These are phyloP conservation scores for Tachysurus vachellii DNA, from an alignment of 2,113 vertebrate genomes.

Conservation along the genomic window DNA sequence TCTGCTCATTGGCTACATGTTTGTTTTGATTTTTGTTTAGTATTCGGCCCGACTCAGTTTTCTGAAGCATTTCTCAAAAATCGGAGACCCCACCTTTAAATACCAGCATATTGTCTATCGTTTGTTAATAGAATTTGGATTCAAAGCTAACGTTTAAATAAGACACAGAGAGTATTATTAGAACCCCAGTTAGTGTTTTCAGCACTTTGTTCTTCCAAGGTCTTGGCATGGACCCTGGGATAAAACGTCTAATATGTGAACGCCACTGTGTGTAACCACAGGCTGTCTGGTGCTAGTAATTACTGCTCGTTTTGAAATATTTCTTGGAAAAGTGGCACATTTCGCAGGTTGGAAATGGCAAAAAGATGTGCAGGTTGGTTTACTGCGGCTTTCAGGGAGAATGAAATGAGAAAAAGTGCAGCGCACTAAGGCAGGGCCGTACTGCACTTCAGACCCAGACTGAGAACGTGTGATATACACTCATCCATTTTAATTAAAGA, in stretches of 20 bases:
- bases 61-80: too few species aligned
- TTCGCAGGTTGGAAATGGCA: neutral
- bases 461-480: neutral
- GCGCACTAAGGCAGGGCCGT: neutral
- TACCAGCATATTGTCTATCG: neutral
- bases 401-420: neutral
- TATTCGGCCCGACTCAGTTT: too few species aligned
- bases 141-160: neutral
- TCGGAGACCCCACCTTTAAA: too few species aligned
- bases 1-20: too few species aligned
- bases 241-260: neutral
- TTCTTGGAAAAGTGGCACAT: neutral
- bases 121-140: neutral
- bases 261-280: neutral
- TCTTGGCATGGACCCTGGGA: neutral
- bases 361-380: neutral
- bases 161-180: neutral
- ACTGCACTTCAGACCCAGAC: neutral
- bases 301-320: neutral
- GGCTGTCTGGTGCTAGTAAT: neutral
- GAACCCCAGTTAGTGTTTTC: too few species aligned
- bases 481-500: neutral
- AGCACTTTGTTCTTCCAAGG: neutral
- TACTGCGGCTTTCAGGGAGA: conserved; percentile 1
- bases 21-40: too few species aligned